Percentiles rank a stretch among this genome's conserved stretches.
Evolutionary conservation across 1,140 invertebrate species (phyloP).

Genomic region (Drosophila aff.): DNA sequence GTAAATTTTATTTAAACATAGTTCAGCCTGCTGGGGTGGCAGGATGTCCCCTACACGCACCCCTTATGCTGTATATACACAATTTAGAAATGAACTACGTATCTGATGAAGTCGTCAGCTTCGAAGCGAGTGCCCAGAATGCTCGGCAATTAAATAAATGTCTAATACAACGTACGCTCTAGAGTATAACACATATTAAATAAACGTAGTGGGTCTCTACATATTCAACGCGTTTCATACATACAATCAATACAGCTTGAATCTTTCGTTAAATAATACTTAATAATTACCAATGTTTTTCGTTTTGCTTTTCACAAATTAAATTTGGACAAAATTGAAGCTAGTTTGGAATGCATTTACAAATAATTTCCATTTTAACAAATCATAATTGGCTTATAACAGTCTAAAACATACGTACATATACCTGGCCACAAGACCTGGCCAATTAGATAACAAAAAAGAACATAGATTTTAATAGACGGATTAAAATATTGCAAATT

Average conservation of each 20-base stretch:
- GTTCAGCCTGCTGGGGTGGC: slow-evolving; percentile 32
- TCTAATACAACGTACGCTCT: slow-evolving; percentile 59
- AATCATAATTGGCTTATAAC: slow-evolving; percentile 49
- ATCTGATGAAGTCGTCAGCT: slow-evolving; percentile 37
- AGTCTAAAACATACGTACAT: slow-evolving; percentile 52
- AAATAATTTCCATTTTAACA: slow-evolving; percentile 53
- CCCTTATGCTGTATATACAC: slow-evolving; percentile 60
- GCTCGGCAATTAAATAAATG: slow-evolving; percentile 60
- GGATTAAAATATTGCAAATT: slow-evolving; percentile 77
- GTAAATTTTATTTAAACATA: slow-evolving; percentile 72
- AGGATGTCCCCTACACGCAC: slow-evolving; percentile 24
- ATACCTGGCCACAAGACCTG: slow-evolving; percentile 27
- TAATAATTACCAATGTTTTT: slow-evolving; percentile 59
- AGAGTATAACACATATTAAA: slow-evolving; percentile 54
- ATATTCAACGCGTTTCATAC: slow-evolving; percentile 39
- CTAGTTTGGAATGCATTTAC: slow-evolving; percentile 78
- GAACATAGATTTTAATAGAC: slow-evolving; percentile 58
- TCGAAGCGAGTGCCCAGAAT: slow-evolving; percentile 40
- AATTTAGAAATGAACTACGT: slow-evolving; percentile 67
- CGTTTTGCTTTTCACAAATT: slow-evolving; percentile 54
- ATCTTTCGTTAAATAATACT: slow-evolving; percentile 66
- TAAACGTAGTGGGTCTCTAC: slow-evolving; percentile 45
- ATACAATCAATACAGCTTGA: slow-evolving; percentile 38
- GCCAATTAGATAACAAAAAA: slow-evolving; percentile 40
- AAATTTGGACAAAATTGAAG: slow-evolving; percentile 76